A percentile compares a stretch with the other conserved stretches of the same genome.
These are phyloP conservation scores for Meteorus colon DNA, from an alignment of 2,888 invertebrate genomes.

Conservation along the genomic window DNA sequence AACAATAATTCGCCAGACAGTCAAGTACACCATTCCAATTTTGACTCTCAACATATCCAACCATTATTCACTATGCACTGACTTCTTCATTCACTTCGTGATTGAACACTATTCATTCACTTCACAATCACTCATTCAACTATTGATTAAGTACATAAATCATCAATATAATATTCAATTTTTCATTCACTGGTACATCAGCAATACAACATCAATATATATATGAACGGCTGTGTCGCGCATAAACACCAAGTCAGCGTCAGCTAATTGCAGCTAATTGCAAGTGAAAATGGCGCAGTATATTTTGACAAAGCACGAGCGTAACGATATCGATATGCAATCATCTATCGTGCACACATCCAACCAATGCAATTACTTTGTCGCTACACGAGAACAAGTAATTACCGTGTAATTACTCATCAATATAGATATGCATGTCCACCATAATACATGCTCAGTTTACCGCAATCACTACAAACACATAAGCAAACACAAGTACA, in stretches of 20 bases:
- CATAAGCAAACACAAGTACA: background rate
- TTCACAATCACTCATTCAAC: too few species aligned
- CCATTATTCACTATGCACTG: too few species aligned
- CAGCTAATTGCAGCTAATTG: constrained; percentile 42
- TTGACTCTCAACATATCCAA: too few species aligned
- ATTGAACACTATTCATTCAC: too few species aligned
- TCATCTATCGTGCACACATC: constrained; percentile 45
- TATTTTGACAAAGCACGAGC: constrained; percentile 41
- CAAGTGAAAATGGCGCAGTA: constrained; percentile 30
- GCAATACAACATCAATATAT: background rate
- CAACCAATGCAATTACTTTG: constrained; percentile 54
- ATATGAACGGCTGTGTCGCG: background rate
- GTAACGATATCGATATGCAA: constrained; percentile 48
- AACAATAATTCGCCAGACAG: too few species aligned
- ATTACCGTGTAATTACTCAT: constrained; percentile 55
- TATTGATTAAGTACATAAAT: too few species aligned
- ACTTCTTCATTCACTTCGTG: too few species aligned
- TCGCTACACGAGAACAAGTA: constrained; percentile 49
- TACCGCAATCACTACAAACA: constrained; percentile 13
- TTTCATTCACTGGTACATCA: background rate
- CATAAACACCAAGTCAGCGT: constrained; percentile 15
- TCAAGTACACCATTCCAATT: too few species aligned
- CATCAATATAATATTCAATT: too few species aligned
- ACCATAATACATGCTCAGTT: constrained; percentile 16
- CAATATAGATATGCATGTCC: constrained; percentile 32